Percentiles rank a stretch among this genome's conserved stretches.
These are phyloP conservation scores for Coranthus polyacanthus DNA, from an alignment of 2,797 vertebrate genomes.

Conservation along the genomic window DNA sequence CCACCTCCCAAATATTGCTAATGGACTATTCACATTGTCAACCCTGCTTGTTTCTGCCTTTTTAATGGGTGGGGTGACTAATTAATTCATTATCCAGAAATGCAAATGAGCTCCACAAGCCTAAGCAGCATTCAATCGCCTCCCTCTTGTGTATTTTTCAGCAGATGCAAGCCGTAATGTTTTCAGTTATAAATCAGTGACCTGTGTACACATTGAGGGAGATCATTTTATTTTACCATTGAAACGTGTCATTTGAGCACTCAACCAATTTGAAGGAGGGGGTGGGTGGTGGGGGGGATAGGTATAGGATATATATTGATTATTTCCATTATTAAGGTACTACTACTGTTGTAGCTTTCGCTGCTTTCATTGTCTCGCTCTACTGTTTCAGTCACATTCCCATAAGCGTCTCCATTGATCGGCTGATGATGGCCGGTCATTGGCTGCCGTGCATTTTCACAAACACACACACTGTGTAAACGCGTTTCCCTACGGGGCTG, in stretches of 20 bases:
- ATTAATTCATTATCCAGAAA: slow-evolving; percentile 86
- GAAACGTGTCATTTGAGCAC: background rate
- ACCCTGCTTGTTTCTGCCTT: slow-evolving; percentile 68
- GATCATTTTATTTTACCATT: slow-evolving; percentile 1
- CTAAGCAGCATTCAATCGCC: slow-evolving; percentile 53
- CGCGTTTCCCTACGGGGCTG: slow-evolving; percentile 80
- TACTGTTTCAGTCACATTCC: slow-evolving; percentile 79
- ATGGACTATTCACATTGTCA: slow-evolving; percentile 72
- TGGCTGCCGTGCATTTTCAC: slow-evolving; percentile 68
- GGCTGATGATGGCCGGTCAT: slow-evolving; percentile 74
- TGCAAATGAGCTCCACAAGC: slow-evolving; percentile 81
- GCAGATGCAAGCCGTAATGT: slow-evolving; percentile 36
- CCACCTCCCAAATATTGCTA: slow-evolving; percentile 64
- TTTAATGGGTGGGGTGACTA: slow-evolving; percentile 81
- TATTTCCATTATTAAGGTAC: slow-evolving; percentile 33
- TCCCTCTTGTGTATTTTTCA: slow-evolving; percentile 50
- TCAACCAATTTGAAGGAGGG: background rate
- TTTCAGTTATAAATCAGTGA: slow-evolving; percentile 40
- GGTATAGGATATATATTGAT: slow-evolving; percentile 27
- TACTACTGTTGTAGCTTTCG: background rate
- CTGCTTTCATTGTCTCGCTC: slow-evolving; percentile 63
- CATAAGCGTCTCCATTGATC: slow-evolving; percentile 72
- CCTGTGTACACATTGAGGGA: slow-evolving; percentile 7
- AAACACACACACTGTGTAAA: slow-evolving; percentile 70
- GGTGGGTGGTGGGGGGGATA: no score